phyloP scores from a whole-genome alignment of 1,140 invertebrate genomes.

The Cydia splendana region DNA sequence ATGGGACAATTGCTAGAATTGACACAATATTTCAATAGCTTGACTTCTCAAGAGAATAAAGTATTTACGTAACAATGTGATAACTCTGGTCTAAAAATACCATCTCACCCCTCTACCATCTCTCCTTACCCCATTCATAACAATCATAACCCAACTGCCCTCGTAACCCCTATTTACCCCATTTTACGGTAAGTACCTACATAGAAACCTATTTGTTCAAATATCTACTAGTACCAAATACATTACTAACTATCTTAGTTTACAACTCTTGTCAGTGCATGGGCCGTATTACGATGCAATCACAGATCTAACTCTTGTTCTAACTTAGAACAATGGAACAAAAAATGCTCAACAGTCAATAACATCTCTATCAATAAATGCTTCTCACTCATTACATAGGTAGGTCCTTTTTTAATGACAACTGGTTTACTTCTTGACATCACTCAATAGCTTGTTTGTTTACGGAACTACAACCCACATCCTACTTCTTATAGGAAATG shows the following conservation, averaged over 20 bases:
- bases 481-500: conserved; percentile 3
- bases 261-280: neutral
- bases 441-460: neutral
- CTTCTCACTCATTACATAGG: neutral
- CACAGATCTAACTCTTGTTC: neutral
- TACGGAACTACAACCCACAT: conserved; percentile 7
- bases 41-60: no score
- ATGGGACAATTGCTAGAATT: no score
- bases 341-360: neutral
- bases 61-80: no score
- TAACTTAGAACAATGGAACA: neutral
- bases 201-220: no score
- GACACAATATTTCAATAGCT: no score
- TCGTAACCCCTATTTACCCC: no score
- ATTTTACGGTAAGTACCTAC: no score
- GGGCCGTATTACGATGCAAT: neutral
- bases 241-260: neutral
- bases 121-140: no score
- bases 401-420: neutral
- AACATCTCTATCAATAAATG: neutral
- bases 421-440: neutral
- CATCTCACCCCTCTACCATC: no score
- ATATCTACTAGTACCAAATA: no score
- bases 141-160: no score
- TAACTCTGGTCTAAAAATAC: no score